Base-by-base conservation (phyloP, 2,113 vertebrate genomes). In the Isurus oxyrinchus region DNA sequence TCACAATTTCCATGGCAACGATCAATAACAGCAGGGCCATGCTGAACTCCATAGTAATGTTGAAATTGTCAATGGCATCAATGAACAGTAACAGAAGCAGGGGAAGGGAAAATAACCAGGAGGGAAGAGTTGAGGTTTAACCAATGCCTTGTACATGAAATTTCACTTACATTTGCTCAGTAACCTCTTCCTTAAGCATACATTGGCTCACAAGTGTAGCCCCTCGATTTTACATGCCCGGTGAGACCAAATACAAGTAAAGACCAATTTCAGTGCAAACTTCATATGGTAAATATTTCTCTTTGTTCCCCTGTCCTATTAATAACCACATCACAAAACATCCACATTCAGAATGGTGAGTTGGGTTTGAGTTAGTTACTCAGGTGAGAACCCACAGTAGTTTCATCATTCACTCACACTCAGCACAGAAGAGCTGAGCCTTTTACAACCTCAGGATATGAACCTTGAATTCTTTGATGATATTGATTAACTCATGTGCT, bases 51-150 rank as follows among this genome's bases (percentile, higher is more conserved):
- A 95, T 49, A 53, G 94, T 31, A 95, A 69, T 69, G 66, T 63
- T 95, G 94, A 95, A 67, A 67, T 95, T 95, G 94, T 95, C 94
- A 72, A 95, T 95, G 94, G 66, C 94, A 95, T 67, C 94, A 95
- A 69, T 69, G 94, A 95, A 53, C 66, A 53, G 94, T 40, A 95
- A 49, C 94, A 95, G 66, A 95, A 66, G 23, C 63, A 95, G 44
- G 14, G 53, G 27, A 66, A 31, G 40, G 40, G 44, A 69, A 95
- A 95, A 95, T 95, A 69, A 95, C 63, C n/a, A 11, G 25, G 59
- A 95, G 63, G 93, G 93, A 53, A 23, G 7, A 69, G 63, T 27
- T 67, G 40, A 44, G 63, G 0, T 67, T 67, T 95, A 40, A 72
- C 25, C 94, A 72, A 94, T 40, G 57, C 91, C 44, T 53, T 11